Conservation (phyloP, 2,888 invertebrate species). For the Ctena decussata region DNA sequence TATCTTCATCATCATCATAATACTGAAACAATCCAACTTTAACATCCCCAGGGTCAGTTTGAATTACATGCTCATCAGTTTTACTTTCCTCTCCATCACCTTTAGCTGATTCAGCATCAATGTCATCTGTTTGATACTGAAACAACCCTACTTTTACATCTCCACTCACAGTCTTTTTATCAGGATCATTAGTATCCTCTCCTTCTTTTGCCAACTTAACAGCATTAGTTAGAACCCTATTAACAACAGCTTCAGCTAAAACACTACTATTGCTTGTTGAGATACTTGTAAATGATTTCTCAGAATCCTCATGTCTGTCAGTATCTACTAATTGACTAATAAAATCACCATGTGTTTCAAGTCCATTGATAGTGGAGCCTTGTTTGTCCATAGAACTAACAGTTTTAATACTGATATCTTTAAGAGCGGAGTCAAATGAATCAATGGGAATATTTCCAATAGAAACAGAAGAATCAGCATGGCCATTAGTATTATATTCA, state of each 20-base stretch:
- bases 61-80: neutral
- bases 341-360: conserved; percentile 47
- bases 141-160: conserved; percentile 58
- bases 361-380: neutral
- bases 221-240: conserved; percentile 61
- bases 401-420: neutral
- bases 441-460: conserved; percentile 38
- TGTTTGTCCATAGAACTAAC: neutral
- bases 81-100: conserved; percentile 28
- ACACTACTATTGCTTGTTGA: conserved; percentile 65
- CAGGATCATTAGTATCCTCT: conserved; percentile 30
- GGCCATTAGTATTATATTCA: conserved; percentile 41
- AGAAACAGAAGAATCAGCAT: conserved; percentile 40
- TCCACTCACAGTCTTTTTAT: conserved; percentile 8
- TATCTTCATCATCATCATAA: conserved; percentile 14
- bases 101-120: conserved; percentile 32
- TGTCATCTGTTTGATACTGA: conserved; percentile 49
- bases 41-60: conserved; percentile 8
- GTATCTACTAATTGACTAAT: neutral
- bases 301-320: conserved; percentile 11
- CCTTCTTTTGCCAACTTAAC: conserved; percentile 28
- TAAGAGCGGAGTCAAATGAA: conserved; percentile 21
- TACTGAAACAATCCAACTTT: conserved; percentile 63
- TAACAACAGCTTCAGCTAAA: conserved; percentile 69
- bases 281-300: conserved; percentile 50